Evolutionary conservation across 2,113 vertebrate species (phyloP).

Genomic region (Campylomormyrus tamandua): DNA sequence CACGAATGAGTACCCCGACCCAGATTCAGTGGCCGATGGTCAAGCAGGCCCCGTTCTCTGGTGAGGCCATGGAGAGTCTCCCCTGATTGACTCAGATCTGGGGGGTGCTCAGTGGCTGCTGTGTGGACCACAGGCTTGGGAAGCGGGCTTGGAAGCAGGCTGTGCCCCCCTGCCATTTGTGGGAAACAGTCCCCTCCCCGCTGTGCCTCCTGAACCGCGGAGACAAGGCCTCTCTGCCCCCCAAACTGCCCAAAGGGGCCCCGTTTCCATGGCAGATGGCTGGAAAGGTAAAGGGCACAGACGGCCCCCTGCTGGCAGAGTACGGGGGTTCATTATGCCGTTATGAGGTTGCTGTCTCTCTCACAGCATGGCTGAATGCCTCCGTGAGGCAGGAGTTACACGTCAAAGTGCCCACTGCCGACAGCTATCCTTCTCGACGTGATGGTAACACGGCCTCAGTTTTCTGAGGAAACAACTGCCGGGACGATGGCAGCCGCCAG

Average conservation of each 20-base stretch:
- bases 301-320: not conserved
- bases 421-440: not conserved
- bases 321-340: not conserved
- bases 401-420: not conserved
- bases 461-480: not conserved
- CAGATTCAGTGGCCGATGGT: not conserved
- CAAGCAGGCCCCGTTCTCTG: not conserved
- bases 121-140: not conserved
- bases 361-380: not conserved
- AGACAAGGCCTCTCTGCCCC: not conserved
- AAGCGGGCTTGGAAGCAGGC: not conserved
- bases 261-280: slow-evolving; percentile 11
- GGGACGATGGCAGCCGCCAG: not conserved
- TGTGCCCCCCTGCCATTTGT: not conserved
- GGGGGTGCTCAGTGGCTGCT: not conserved
- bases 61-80: not conserved
- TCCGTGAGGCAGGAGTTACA: not conserved
- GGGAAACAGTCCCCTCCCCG: not conserved
- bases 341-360: not conserved
- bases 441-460: not conserved
- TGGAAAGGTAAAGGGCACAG: not conserved
- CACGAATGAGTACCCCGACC: not conserved
- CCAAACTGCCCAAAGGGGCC: not conserved
- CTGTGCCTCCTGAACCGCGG: not conserved
- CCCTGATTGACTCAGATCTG: not conserved